phyloP scores from a whole-genome alignment of 2,113 vertebrate genomes.

The Odobenus rosmarus region DNA sequence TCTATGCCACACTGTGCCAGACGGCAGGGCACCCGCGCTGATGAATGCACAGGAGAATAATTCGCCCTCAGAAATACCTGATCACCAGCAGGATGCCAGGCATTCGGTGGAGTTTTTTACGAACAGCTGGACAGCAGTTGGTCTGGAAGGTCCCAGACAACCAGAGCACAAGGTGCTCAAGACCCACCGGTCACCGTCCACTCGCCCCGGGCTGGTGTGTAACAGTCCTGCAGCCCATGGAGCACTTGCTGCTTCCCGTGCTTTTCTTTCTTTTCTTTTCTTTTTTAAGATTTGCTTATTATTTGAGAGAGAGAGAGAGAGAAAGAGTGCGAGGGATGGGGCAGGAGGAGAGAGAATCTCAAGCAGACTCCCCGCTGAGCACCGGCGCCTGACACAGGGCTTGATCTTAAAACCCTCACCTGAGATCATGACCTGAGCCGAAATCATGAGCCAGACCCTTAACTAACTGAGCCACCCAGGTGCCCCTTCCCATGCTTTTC shows the following conservation, averaged over 20 bases:
- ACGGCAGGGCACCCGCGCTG: not conserved
- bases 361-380: not conserved
- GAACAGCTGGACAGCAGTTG: not conserved
- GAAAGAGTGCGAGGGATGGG: not conserved
- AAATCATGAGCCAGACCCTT: not conserved
- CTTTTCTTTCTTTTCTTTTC: not conserved
- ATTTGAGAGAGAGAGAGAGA: not conserved
- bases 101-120: not conserved
- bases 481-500: not conserved
- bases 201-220: not conserved
- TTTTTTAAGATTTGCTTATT: not conserved
- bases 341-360: not conserved
- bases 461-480: not conserved
- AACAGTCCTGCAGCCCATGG: not conserved
- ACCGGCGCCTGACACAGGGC: not conserved
- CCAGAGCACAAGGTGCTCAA: not conserved
- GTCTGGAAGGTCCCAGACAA: not conserved
- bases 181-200: not conserved
- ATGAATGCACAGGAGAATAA: not conserved
- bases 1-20: too few species aligned
- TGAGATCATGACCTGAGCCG: not conserved
- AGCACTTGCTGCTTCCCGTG: not conserved
- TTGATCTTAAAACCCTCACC: not conserved
- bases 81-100: not conserved
- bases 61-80: not conserved